phyloP scores from a whole-genome alignment of 2,797 vertebrate species.

The Cetoscarus ocellatus region DNA sequence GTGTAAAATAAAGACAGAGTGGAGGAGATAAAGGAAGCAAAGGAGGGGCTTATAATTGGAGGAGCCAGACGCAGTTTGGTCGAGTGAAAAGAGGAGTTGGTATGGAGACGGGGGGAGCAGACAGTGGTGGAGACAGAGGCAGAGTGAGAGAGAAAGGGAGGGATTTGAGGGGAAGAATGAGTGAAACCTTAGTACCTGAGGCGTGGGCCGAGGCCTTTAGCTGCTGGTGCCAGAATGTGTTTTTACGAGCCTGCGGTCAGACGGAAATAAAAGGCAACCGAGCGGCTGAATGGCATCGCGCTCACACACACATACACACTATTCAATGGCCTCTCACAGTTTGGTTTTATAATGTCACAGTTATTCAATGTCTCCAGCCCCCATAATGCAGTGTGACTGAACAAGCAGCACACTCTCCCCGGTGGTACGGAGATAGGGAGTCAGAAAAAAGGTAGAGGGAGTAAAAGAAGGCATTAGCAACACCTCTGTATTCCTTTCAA shows the following conservation, averaged over 20 bases:
- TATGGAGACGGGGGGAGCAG: constrained; percentile 64
- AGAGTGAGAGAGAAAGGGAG: constrained; percentile 52
- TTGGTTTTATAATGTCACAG: constrained; percentile 88
- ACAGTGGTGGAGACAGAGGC: constrained; percentile 64
- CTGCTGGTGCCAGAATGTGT: constrained; percentile 78
- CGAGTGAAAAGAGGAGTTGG: constrained; percentile 63
- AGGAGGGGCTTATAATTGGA: constrained; percentile 57
- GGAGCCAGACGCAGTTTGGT: constrained; percentile 51
- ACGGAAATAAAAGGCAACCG: constrained; percentile 83
- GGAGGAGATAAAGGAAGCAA: constrained; percentile 56
- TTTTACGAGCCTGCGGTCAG: constrained; percentile 85
- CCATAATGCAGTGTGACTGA: constrained; percentile 76
- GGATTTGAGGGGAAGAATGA: constrained; percentile 69
- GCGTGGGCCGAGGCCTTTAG: constrained; percentile 75
- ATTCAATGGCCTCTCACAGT: constrained; percentile 79
- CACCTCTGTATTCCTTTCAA: constrained; percentile 61
- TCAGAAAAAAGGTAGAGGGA: constrained; percentile 28
- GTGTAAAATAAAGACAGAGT: constrained; percentile 58
- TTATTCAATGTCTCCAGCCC: constrained; percentile 77
- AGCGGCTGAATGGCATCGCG: constrained; percentile 79
- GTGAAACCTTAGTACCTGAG: constrained; percentile 84
- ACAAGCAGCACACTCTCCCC: constrained; percentile 64
- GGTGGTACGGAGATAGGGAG: constrained; percentile 39
- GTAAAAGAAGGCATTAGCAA: constrained; percentile 51
- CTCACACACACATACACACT: constrained; percentile 41